Base-by-base conservation (phyloP, 2,888 invertebrate genomes). In the Thelaira solivaga region DNA sequence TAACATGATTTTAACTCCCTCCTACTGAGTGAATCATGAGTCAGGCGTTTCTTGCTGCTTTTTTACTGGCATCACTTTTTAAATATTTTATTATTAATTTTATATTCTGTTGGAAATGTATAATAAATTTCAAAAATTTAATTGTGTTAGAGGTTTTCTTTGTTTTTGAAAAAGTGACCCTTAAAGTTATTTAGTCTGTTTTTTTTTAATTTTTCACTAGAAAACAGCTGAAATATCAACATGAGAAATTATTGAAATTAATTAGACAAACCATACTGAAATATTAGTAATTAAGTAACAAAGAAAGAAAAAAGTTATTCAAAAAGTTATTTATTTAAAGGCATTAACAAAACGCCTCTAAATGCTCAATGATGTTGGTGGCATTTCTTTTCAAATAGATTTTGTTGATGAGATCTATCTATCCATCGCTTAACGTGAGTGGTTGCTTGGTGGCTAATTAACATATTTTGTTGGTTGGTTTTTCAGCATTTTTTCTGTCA, bases 11-110 rank as follows among this genome's bases (percentile, higher is more conserved):
- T 73, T 49, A 62, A 67, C 62, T 69, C 59, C 78, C 78, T 78
- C 78, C 78, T 69, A 69, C 69, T 57, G 78, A 59, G 73, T 78
- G 59, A 64, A 68, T 59, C 78, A 69, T 78, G 78, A 78, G 68
- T 74, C 78, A 74, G 78, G n/a, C 41, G 39, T 29, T 26, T 53
- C 5, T 5, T 26, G 26, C 26, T 55, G 13, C 43, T 62, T 43
- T 24, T 16, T 34, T 16, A 4, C 13, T 49, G 3, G 24, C 1
- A 43, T 29, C 29, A 8, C 8, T 29, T 43, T 39, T 16, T 22
- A 36, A 31, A 24, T 22, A 29, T 39, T 47, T 47, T 31, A 13
- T 64, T 51, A 10, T 10, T 39, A n/a, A n/a, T 13, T 22, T 49
- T 18, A 1, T 6, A 26, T 39, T 26, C 8, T 16, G 13, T 4